A percentile compares a stretch with the other conserved stretches of the same genome.
These are phyloP conservation scores for Phania funesta DNA, from an alignment of 2,888 invertebrate genomes.

Conservation along the genomic window DNA sequence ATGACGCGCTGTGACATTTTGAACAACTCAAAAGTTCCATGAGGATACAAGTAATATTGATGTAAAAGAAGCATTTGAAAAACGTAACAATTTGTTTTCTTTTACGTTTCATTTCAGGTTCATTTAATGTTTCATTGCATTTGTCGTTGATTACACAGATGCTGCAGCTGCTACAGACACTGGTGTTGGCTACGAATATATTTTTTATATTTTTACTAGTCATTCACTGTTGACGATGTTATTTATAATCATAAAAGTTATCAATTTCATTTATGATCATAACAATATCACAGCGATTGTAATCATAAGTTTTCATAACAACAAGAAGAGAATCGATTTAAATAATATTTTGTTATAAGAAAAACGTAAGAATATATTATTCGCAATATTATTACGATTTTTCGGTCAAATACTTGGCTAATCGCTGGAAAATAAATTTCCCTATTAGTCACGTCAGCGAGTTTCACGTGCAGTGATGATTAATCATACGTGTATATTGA, in stretches of 20 bases:
- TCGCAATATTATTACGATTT: neutral
- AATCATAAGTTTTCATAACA: conserved; percentile 75
- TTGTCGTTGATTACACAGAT: neutral
- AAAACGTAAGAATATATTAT: neutral
- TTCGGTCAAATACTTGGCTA: no score
- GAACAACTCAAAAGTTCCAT: neutral
- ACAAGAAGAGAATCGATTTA: conserved; percentile 23
- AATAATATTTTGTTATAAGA: neutral
- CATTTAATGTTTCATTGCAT: conserved; percentile 17
- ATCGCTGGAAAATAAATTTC: no score
- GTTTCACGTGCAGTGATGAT: no score
- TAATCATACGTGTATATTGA: no score
- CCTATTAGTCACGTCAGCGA: no score
- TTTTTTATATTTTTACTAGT: neutral
- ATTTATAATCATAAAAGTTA: conserved; percentile 57
- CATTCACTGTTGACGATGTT: conserved; percentile 48
- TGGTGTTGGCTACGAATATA: conserved; percentile 17
- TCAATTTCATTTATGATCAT: conserved; percentile 64
- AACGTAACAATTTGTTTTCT: conserved; percentile 51
- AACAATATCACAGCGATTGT: conserved; percentile 74
- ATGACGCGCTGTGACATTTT: neutral
- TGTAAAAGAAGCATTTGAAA: conserved; percentile 20
- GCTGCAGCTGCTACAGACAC: neutral
- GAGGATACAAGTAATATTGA: conserved; percentile 14
- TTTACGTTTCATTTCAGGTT: conserved; percentile 55